Base-by-base conservation (phyloP, 37 sponge, comb jelly and placozoan genomes). In the Corticium candelabrum region DNA sequence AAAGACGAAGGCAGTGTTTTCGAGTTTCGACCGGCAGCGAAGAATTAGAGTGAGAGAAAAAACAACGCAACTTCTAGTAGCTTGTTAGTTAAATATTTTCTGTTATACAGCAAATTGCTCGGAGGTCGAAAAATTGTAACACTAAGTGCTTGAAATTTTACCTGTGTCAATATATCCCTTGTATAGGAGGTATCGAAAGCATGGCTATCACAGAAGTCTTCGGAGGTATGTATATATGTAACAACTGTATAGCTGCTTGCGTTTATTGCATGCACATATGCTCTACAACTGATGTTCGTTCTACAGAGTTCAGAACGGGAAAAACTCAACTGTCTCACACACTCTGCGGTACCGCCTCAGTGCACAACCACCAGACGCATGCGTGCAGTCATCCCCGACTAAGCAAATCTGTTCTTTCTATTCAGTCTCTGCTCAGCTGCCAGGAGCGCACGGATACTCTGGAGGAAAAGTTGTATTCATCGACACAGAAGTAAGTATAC, bases 201-300 rank as follows among this genome's bases (percentile, higher is more conserved):
- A 99, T 99, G 99, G 76, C 96, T 15, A 99, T 99, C 67, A 99
- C 99, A 43, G 99, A 99, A 86, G 92, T 88, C 35, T 99, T 99
- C 83, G 99, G 99, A 83, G 93, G 93, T 92, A 39, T 69, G 39
- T 38, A 38, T 37, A 3, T 21, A n/a, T n/a, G n/a, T n/a, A n/a
- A n/a, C n/a, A n/a, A n/a, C n/a, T n/a, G n/a, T n/a, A n/a, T n/a
- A n/a, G n/a, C n/a, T n/a, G n/a, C n/a, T n/a, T n/a, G n/a, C n/a
- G n/a, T n/a, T n/a, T n/a, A n/a, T n/a, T n/a, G n/a, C n/a, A n/a
- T n/a, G n/a, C n/a, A n/a, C n/a, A n/a, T n/a, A n/a, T n/a, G n/a
- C n/a, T n/a, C n/a, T n/a, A n/a, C n/a, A n/a, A n/a, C n/a, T n/a
- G n/a, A n/a, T n/a, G n/a, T n/a, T n/a, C n/a, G n/a, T n/a, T n/a